These are phyloP conservation scores for Eristalis intricaria DNA, from an alignment of 2,888 invertebrate genomes.

Conservation along the genomic window DNA sequence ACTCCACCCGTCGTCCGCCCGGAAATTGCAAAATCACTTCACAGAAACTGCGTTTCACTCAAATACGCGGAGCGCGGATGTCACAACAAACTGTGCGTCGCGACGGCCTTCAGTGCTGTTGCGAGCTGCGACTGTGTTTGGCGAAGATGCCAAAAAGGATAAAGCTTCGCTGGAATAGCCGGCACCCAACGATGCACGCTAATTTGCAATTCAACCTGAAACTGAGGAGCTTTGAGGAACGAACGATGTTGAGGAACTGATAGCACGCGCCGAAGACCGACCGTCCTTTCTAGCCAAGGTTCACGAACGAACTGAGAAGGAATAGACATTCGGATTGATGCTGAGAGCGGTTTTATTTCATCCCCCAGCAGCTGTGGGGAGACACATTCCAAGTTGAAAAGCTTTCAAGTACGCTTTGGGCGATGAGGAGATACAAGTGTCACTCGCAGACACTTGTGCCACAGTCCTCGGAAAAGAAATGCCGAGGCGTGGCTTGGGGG, in stretches of 20 bases:
- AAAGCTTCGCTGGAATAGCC: not conserved
- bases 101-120: not conserved
- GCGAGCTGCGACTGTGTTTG: not conserved
- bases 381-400: not conserved
- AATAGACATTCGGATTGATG: constrained; percentile 51
- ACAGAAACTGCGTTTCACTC: not conserved
- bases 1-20: not conserved
- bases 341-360: constrained; percentile 12
- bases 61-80: not conserved
- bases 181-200: not conserved
- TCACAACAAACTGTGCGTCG: not conserved
- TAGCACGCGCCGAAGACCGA: not conserved
- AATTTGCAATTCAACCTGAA: not conserved
- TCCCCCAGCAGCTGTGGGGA: not conserved
- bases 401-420: not conserved
- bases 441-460: not conserved
- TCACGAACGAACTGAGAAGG: constrained; percentile 50
- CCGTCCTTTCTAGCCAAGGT: constrained; percentile 41
- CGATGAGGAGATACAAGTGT: not conserved
- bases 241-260: not conserved
- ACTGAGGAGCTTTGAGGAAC: not conserved
- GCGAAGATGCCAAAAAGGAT: not conserved
- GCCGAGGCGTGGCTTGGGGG: not conserved
- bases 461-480: not conserved
- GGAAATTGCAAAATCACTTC: not conserved